Evolutionary conservation across 2,113 vertebrate species (phyloP), one percentile per base, ranked within the genome.

Genomic region (Centropus unirufus): DNA sequence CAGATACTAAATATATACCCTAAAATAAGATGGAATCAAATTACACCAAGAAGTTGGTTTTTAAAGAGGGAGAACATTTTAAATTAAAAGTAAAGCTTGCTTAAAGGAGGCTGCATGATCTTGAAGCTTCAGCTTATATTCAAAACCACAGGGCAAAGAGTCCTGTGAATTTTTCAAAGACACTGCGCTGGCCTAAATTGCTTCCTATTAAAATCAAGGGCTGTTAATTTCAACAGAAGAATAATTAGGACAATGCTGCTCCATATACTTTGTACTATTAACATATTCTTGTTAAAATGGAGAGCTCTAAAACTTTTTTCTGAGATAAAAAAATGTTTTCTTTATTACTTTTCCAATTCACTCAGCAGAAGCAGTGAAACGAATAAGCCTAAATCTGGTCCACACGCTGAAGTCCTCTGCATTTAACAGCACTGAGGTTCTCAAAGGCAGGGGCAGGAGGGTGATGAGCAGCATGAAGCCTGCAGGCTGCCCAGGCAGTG

Each of bases 1-100:
- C 94, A 88, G 86, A 96, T 97, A 54, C 94, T 93, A 96, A 95
- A 95, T 95, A 96, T 92, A 95, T 47, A 92, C 11, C 27, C 83
- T 93, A 90, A 95, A 94, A 93, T 90, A 93, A 93, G 80, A 93
- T 11, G 73, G 90, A 92, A 84, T 96, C 76, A 2, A 81, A 92
- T 96, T 95, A 95, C 83, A 78, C 36, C 11, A 87, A 94, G 76
- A 87, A 52, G 3, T 22, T 84, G 49, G 40, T 57, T 96, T 93
- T 94, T 79, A 89, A 93, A 63, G 89, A 42, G 27, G 14, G 27
- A 92, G 62, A 94, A 72, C 57, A 30, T 87, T 93, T 72, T 64
- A 83, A 82, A 84, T 12, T 24, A 93, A 90, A 68, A 92, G 27
- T 40, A 87, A 95, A 92, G 36, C n/a, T 84, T 92, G 61, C 52